Evolutionary conservation across 2,797 vertebrate genomes (phyloP).

Genomic region (Ibycter americanus): DNA sequence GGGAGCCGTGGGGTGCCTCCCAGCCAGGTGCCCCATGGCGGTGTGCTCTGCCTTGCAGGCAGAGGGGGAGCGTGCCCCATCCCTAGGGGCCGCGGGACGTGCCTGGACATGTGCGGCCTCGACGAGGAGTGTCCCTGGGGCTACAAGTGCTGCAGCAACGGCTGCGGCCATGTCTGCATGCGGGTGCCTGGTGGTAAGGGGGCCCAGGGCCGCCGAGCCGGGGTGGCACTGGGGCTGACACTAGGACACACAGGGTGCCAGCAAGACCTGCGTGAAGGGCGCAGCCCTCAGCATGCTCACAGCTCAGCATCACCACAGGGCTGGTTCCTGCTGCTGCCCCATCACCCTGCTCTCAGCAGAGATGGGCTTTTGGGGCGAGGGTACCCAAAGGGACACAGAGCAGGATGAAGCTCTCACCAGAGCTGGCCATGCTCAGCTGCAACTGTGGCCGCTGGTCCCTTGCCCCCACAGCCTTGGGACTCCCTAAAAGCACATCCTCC

Average conservation of each 20-base stretch:
- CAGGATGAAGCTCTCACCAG: background rate
- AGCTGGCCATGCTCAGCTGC: accelerated
- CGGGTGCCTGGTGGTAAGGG: background rate
- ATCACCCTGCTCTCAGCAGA: background rate
- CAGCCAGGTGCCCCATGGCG: accelerated
- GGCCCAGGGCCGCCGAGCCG: accelerated
- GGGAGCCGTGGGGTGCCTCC: accelerated
- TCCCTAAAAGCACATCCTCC: background rate
- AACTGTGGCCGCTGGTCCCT: accelerated
- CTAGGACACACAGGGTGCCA: accelerated
- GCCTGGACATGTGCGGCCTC: background rate
- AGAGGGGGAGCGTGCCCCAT: background rate
- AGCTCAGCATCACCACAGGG: accelerated
- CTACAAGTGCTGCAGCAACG: conserved; percentile 30
- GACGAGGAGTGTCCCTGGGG: background rate
- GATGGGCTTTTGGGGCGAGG: accelerated
- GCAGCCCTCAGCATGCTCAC: background rate
- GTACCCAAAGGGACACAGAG: accelerated
- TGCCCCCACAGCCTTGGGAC: accelerated
- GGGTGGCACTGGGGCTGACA: background rate
- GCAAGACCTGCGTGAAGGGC: background rate
- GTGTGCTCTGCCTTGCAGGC: background rate
- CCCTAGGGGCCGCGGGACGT: accelerated
- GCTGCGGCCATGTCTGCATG: background rate
- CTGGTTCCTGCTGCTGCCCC: background rate